Evolutionary conservation across 2,113 vertebrate species (phyloP).

Genomic region (Xenopus borealis): DNA sequence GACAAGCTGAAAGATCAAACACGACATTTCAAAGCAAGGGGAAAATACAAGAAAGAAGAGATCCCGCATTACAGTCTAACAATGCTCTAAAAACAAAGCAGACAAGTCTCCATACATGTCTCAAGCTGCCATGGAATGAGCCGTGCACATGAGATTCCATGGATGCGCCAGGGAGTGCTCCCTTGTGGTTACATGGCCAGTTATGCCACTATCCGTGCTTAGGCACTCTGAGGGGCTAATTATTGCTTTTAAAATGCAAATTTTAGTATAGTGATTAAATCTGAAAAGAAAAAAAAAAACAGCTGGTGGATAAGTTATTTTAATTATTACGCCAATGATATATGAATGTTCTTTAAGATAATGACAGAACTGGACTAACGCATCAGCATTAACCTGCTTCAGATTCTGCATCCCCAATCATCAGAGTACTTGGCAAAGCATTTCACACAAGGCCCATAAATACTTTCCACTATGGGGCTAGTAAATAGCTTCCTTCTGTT

Average conservation of each 20-base stretch:
- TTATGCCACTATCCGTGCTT: constrained; percentile 78
- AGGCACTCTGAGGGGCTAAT: constrained; percentile 96
- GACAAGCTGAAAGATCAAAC: constrained; percentile 77
- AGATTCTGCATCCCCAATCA: not conserved
- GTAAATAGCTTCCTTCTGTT: too few relatives aligned
- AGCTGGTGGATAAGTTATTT: constrained; percentile 97
- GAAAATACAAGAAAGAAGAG: constrained; percentile 63
- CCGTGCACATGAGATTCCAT: constrained; percentile 60
- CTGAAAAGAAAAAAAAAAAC: constrained; percentile 67
- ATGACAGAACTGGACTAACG: constrained; percentile 46
- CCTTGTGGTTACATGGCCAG: constrained; percentile 76
- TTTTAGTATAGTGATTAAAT: constrained; percentile 90
- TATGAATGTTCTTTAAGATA: constrained; percentile 58
- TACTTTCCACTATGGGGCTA: too few relatives aligned
- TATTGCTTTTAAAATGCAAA: constrained; percentile 99
- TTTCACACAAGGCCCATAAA: too few relatives aligned
- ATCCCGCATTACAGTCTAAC: constrained; percentile 54
- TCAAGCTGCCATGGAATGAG: constrained; percentile 64
- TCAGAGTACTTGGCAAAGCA: too few relatives aligned
- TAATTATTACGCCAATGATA: constrained; percentile 78
- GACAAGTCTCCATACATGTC: constrained; percentile 65
- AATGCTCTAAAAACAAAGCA: constrained; percentile 64
- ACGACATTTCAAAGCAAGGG: constrained; percentile 73
- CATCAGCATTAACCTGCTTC: not conserved
- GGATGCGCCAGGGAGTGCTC: constrained; percentile 60